Percentiles rank a stretch among this genome's conserved stretches.
Conservation (phyloP, 30 jellyfish, hydroid and myxozoan genomes). For the Aurelia sp. region DNA sequence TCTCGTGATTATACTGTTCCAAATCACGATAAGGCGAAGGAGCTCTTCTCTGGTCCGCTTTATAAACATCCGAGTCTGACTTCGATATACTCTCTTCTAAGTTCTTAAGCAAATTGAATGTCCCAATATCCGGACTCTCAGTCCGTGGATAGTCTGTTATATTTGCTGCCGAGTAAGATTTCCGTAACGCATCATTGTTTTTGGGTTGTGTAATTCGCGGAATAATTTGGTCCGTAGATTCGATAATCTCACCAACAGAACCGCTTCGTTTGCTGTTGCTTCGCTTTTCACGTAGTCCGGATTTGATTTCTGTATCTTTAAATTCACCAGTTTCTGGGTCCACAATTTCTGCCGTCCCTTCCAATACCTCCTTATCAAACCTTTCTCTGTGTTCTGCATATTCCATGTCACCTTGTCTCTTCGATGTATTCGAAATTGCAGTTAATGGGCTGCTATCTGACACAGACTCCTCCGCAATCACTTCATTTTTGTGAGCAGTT, state of each 20-base stretch:
- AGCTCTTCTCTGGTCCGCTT: conserved; percentile 5
- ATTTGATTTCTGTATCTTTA: background rate
- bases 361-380: background rate
- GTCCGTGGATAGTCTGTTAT: conserved; percentile 9
- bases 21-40: conserved; percentile 27
- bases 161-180: conserved; percentile 34
- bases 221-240: no score
- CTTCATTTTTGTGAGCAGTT: background rate
- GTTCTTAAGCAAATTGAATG: conserved; percentile 15
- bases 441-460: no score
- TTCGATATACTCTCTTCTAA: conserved; percentile 49
- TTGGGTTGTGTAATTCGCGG: no score
- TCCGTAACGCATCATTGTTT: background rate
- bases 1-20: conserved; percentile 31
- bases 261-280: no score
- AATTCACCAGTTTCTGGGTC: conserved; percentile 23
- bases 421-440: background rate
- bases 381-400: background rate
- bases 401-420: background rate
- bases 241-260: no score
- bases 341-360: background rate
- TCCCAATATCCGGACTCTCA: conserved; percentile 12
- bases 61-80: conserved; percentile 31
- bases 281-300: no score
- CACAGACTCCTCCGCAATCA: no score